phyloP scores from a whole-genome alignment of 1,140 invertebrate genomes.

The Nymphalis io region DNA sequence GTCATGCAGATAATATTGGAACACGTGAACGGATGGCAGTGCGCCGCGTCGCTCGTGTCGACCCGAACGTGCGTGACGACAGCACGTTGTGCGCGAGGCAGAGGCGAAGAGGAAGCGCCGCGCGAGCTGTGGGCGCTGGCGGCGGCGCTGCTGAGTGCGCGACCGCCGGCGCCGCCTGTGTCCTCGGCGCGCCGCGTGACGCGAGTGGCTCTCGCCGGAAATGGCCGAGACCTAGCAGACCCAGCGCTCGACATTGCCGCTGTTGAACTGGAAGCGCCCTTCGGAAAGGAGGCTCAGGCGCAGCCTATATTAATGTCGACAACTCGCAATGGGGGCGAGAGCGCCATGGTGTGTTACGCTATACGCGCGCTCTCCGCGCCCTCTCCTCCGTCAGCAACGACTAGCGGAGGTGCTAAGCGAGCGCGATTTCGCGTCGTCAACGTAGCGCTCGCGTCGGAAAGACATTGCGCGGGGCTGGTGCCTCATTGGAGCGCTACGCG shows the following conservation, averaged over 20 bases:
- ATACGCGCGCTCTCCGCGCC: constrained; percentile 37
- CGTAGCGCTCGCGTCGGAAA: constrained; percentile 30
- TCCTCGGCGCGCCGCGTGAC: constrained; percentile 35
- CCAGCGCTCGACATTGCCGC: constrained; percentile 47
- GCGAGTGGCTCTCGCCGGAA: constrained; percentile 36
- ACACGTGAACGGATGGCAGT: constrained; percentile 47
- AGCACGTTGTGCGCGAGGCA: constrained; percentile 46
- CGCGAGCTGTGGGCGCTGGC: constrained; percentile 37
- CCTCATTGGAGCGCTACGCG: constrained; percentile 38
- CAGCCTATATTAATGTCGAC: constrained; percentile 56
- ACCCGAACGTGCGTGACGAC: constrained; percentile 52
- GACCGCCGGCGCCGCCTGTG: constrained; percentile 29
- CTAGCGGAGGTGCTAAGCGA: constrained; percentile 24
- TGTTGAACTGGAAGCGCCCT: constrained; percentile 56
- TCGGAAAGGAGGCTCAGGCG: constrained; percentile 44
- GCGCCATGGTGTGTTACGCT: constrained; percentile 47
- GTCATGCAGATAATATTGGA: constrained; percentile 50
- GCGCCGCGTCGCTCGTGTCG: constrained; percentile 55
- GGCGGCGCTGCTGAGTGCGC: constrained; percentile 35
- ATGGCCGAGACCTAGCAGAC: constrained; percentile 30
- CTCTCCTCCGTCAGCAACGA: too few relatives aligned
- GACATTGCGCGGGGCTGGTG: constrained; percentile 39
- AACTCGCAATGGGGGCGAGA: constrained; percentile 36
- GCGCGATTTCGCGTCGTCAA: constrained; percentile 45
- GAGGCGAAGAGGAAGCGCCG: not conserved